These are phyloP conservation scores for Syrrhaptes paradoxus DNA, from an alignment of 2,113 vertebrate genomes.

Conservation along the genomic window DNA sequence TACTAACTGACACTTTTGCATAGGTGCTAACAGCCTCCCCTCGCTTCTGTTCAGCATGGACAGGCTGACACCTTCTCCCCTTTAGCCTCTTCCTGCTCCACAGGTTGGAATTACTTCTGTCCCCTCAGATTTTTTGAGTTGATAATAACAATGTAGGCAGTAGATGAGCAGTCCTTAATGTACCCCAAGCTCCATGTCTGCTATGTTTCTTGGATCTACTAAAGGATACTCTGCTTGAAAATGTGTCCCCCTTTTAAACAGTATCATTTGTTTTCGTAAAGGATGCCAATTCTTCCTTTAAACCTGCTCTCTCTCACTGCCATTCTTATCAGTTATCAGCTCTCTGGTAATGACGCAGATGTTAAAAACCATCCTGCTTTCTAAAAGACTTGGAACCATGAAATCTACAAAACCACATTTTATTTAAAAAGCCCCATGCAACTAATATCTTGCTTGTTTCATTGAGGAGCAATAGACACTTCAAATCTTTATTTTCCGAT, in stretches of 20 bases:
- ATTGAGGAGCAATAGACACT: background rate
- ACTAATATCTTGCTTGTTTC: background rate
- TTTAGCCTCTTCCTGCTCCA: background rate
- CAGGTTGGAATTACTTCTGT: background rate
- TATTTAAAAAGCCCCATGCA: background rate
- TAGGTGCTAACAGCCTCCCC: background rate
- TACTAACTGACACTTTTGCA: background rate
- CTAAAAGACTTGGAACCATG: background rate
- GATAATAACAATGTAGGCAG: background rate
- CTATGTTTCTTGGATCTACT: background rate
- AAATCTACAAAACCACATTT: background rate
- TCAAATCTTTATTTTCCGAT: background rate
- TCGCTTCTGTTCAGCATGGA: background rate
- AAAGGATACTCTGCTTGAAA: background rate
- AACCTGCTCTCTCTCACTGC: background rate
- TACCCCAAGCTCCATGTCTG: background rate
- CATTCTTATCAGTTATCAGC: background rate
- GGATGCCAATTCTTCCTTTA: background rate
- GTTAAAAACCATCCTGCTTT: constrained; percentile 12
- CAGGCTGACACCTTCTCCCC: background rate
- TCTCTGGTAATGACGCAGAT: background rate
- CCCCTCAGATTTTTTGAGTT: background rate
- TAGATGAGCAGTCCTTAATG: background rate
- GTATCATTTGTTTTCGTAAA: background rate
- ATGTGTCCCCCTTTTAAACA: background rate